These are phyloP conservation scores for Sebastes goodei DNA, from an alignment of 2,797 vertebrate species.

Conservation along the genomic window DNA sequence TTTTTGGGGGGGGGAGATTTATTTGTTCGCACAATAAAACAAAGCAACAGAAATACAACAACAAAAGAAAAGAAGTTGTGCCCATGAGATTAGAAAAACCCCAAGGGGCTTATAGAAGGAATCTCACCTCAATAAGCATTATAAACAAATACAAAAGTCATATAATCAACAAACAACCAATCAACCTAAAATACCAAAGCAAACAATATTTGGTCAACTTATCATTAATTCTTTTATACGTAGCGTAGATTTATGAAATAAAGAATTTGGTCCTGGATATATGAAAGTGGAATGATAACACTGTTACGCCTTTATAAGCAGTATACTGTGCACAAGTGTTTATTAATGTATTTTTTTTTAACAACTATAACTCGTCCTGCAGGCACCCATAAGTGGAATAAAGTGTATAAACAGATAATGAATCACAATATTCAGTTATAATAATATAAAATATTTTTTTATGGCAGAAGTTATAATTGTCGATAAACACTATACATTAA, in stretches of 20 bases:
- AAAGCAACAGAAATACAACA: too few species aligned
- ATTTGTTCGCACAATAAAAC: too few species aligned
- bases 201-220: background rate
- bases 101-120: too few species aligned
- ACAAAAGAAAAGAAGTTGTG: too few species aligned
- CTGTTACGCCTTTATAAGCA: background rate
- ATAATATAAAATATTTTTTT: background rate
- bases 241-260: background rate
- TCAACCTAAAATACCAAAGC: too few species aligned
- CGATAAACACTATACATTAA: background rate
- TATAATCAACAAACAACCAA: too few species aligned
- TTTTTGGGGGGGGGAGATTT: background rate
- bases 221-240: background rate
- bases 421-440: background rate
- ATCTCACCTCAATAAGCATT: too few species aligned
- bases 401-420: background rate
- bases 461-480: background rate
- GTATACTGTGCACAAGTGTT: background rate
- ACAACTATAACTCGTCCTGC: background rate
- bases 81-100: too few species aligned
- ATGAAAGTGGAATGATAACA: background rate
- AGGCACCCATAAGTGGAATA: background rate
- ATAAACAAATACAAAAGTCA: too few species aligned
- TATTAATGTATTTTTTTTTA: background rate
- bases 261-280: background rate